Conservation (phyloP, 2,888 invertebrate genomes). For the Scaptomyza flava region DNA sequence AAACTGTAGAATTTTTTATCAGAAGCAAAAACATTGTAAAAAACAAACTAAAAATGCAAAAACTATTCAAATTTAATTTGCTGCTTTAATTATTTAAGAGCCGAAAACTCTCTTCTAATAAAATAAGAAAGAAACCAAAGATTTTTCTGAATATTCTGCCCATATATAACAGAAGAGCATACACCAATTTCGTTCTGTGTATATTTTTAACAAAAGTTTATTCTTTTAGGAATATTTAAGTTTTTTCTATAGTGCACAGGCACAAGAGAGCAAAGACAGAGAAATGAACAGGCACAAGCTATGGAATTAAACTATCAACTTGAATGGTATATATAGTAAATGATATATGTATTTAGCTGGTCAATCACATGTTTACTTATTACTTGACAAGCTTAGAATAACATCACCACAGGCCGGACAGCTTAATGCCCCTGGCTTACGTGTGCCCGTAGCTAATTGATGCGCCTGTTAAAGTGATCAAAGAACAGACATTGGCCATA, state of each 20-base stretch:
- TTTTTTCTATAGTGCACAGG: neutral
- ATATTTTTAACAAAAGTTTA: neutral
- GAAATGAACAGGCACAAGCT: conserved; percentile 10
- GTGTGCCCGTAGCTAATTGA: conserved; percentile 35
- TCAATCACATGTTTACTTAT: conserved; percentile 20
- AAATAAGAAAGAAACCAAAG: neutral
- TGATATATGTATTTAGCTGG: conserved; percentile 23
- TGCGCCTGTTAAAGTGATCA: conserved; percentile 54
- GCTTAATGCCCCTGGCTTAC: conserved; percentile 9
- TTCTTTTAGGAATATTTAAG: neutral
- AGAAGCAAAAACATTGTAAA: neutral
- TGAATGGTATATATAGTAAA: neutral
- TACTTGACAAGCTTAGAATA: conserved; percentile 30
- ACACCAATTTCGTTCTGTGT: neutral
- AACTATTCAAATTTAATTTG: no score
- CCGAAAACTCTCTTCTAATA: no score
- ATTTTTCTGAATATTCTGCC: neutral
- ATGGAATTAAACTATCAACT: conserved; percentile 45
- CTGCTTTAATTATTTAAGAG: no score
- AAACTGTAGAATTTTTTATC: neutral
- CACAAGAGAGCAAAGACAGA: neutral
- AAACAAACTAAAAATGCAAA: no score
- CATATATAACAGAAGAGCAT: no score
- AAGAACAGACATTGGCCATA: conserved; percentile 63
- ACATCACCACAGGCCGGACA: conserved; percentile 9